Evolutionary conservation across 2,797 vertebrate genomes (phyloP).

Genomic region (Myotis daubentonii): DNA sequence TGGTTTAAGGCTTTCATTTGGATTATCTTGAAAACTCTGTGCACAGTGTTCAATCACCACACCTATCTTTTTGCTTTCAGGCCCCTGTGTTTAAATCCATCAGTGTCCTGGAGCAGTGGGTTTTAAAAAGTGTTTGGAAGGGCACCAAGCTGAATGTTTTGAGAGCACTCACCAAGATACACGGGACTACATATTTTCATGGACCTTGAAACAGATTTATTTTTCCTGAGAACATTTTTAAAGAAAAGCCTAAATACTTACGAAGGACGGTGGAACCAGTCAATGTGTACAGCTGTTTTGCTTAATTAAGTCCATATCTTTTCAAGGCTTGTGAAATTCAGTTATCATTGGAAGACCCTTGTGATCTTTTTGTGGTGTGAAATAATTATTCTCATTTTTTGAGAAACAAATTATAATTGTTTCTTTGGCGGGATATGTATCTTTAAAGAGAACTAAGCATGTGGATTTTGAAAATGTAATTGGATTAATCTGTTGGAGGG

Average conservation of each 20-base stretch:
- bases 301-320: conserved; percentile 57
- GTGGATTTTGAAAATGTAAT: conserved; percentile 45
- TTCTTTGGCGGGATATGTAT: not conserved
- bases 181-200: conserved; percentile 24
- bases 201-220: not conserved
- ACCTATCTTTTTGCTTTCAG: conserved; percentile 14
- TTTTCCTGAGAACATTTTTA: conserved; percentile 26
- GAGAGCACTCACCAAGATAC: conserved; percentile 32
- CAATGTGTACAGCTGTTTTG: conserved; percentile 20
- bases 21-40: conserved; percentile 30
- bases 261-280: not conserved
- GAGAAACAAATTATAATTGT: not conserved
- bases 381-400: conserved; percentile 20
- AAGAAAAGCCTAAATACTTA: conserved; percentile 47
- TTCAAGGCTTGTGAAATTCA: conserved; percentile 48
- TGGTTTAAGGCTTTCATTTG: conserved; percentile 35
- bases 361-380: not conserved
- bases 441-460: conserved; percentile 24
- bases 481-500: not conserved
- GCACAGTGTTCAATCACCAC: not conserved
- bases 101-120: not conserved
- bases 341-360: not conserved
- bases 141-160: conserved; percentile 48
- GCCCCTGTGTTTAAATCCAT: conserved; percentile 23
- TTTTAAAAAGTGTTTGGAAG: conserved; percentile 58